Percentiles rank a stretch among this genome's conserved stretches.
Conservation (phyloP, 2,797 vertebrate genomes). For the Ceryle rudis region DNA sequence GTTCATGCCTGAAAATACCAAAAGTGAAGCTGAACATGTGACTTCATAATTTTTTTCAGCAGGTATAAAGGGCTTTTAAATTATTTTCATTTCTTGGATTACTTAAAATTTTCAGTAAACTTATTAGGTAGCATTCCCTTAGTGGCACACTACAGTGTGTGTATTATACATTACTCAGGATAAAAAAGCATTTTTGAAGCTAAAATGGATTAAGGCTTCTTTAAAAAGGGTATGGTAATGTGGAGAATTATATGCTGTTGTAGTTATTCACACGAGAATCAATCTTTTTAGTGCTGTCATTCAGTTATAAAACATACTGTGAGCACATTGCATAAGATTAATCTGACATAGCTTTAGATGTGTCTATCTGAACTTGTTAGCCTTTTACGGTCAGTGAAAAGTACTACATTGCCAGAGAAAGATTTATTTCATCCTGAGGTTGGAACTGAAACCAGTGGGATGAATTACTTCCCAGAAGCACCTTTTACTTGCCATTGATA, state of each 20-base stretch:
- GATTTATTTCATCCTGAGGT: background rate
- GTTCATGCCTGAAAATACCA: background rate
- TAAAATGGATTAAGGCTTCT: background rate
- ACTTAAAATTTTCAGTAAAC: background rate
- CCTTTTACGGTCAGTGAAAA: background rate
- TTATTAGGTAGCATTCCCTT: background rate
- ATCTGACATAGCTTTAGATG: background rate
- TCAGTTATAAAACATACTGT: background rate
- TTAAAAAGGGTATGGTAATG: background rate
- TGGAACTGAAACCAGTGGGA: background rate
- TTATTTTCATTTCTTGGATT: background rate
- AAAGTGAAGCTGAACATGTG: background rate
- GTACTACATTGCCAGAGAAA: background rate
- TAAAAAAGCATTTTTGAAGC: background rate
- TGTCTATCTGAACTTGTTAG: background rate
- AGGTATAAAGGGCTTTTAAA: background rate
- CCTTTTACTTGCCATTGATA: background rate
- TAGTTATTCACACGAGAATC: background rate
- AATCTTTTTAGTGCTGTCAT: slow-evolving; percentile 1
- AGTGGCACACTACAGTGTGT: background rate
- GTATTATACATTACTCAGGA: background rate
- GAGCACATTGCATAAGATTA: background rate
- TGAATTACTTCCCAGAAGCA: background rate
- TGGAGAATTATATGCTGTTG: background rate
- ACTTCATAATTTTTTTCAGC: background rate